phyloP scores from a whole-genome alignment of 2,797 vertebrate species.

The Cichlasoma orientale region DNA sequence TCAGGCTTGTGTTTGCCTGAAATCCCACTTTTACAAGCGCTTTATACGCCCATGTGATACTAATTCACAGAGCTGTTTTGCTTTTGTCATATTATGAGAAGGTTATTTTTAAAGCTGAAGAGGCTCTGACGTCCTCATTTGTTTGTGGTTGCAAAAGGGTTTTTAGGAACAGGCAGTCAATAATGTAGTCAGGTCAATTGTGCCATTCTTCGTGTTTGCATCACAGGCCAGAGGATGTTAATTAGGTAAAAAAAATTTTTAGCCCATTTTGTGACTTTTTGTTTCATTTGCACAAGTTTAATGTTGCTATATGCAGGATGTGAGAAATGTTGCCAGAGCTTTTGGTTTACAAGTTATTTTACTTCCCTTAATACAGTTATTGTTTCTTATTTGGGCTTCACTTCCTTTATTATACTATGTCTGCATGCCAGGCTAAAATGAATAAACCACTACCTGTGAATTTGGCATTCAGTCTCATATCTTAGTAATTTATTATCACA shows the following conservation, averaged over 20 bases:
- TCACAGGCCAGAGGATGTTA: conserved; percentile 18
- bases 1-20: not conserved
- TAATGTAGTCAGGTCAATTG: conserved; percentile 21
- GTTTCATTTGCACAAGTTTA: not conserved
- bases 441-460: not conserved
- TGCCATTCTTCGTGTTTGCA: conserved; percentile 23
- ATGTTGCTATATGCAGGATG: not conserved
- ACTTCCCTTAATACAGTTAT: conserved; percentile 24
- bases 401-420: conserved; percentile 17
- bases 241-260: not conserved
- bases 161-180: conserved; percentile 34
- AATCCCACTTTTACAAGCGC: not conserved
- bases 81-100: not conserved
- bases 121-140: conserved; percentile 10
- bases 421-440: not conserved
- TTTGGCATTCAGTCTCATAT: not conserved
- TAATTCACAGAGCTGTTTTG: not conserved
- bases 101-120: not conserved
- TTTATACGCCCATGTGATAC: conserved; percentile 7
- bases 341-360: conserved; percentile 3
- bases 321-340: not conserved
- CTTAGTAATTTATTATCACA: not conserved
- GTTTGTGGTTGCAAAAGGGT: conserved; percentile 23
- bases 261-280: not conserved
- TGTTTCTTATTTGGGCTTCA: not conserved